Evolutionary conservation across 2,888 invertebrate species (phyloP), one percentile per base, ranked within the genome.

Genomic region (Linnaemya vulpina): DNA sequence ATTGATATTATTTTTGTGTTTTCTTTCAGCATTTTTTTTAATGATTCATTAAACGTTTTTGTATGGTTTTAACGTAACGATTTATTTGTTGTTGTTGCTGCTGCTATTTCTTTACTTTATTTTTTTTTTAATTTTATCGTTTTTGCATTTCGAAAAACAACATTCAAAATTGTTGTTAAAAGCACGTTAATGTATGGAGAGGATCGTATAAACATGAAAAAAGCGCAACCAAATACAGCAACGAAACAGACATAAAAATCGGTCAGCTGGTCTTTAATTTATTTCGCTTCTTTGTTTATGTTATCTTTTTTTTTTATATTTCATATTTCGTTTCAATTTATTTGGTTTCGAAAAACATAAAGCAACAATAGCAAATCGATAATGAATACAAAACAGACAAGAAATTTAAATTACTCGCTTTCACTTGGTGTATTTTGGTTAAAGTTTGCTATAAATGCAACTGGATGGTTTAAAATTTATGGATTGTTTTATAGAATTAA

Each of bases 201-300:
- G 30, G 30, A 30, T 30, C 30, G 30, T 30, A 17, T 13, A n/a
- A n/a, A 7, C 4, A 51, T 22, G 10, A 63, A 35, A 22, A 68
- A 68, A 60, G 30, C 20, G 58, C 11, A 67, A 7, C 46, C 43
- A 76, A 67, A 55, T 35, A 15, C 17, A 55, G n/a, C 43, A 43
- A 43, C 15, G 43, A 35, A n/a, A 43, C 17, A 55, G 40, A 43
- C 9, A 68, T 17, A 25, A 53, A 78, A 71, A 71, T 62, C 78
- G 78, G 78, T 78, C 78, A 78, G 78, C 53, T 71, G 70, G 78
- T 55, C 63, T 70, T 68, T 68, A 60, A 60, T 77, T 77, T 68
- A 49, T 77, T 60, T 49, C 51, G 55, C 9, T 40, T 51, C 51
- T 62, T 70, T 71, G 53, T 78, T 38, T 77, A 38, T 68, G 13